Evolutionary conservation across 2,797 vertebrate species (phyloP).

Genomic region (Sebastes umbrosus): DNA sequence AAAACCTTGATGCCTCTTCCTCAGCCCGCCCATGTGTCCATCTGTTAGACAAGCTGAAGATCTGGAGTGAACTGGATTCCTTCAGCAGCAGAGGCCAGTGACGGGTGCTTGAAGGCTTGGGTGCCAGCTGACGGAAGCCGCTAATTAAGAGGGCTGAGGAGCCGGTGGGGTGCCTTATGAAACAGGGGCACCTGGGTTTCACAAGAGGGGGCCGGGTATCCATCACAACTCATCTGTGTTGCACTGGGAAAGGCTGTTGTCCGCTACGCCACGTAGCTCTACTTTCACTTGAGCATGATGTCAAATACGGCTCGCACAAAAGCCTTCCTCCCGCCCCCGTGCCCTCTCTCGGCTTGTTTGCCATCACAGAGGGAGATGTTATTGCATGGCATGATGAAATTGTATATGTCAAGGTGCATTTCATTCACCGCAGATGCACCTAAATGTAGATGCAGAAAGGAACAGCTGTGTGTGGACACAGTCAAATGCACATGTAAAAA

Average conservation of each 20-base stretch:
- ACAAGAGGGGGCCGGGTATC: conserved; percentile 65
- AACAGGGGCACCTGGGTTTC: conserved; percentile 79
- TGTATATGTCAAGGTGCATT: conserved; percentile 58
- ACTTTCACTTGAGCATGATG: conserved; percentile 34
- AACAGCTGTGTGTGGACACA: conserved; percentile 12
- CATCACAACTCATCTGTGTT: conserved; percentile 66
- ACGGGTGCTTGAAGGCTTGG: conserved; percentile 63
- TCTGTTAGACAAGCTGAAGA: conserved; percentile 49
- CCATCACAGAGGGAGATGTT: conserved; percentile 57
- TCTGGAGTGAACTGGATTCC: conserved; percentile 54
- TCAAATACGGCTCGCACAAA: conserved; percentile 35
- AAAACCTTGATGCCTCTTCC: conserved; percentile 21
- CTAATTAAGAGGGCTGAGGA: conserved; percentile 78
- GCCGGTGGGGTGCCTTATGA: conserved; percentile 70
- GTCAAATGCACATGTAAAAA: conserved; percentile 5
- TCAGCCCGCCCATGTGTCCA: conserved; percentile 28
- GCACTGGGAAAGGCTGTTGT: conserved; percentile 31
- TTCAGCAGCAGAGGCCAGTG: conserved; percentile 50
- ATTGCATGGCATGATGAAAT: conserved; percentile 68
- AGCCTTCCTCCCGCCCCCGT: background rate
- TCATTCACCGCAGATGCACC: conserved; percentile 42
- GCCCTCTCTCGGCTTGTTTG: conserved; percentile 43
- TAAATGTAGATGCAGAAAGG: conserved; percentile 13
- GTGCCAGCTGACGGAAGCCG: conserved; percentile 73
- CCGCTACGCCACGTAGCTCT: conserved; percentile 36